Conservation (phyloP, 2,888 invertebrate genomes). For the Pristionchus entomophagus region DNA sequence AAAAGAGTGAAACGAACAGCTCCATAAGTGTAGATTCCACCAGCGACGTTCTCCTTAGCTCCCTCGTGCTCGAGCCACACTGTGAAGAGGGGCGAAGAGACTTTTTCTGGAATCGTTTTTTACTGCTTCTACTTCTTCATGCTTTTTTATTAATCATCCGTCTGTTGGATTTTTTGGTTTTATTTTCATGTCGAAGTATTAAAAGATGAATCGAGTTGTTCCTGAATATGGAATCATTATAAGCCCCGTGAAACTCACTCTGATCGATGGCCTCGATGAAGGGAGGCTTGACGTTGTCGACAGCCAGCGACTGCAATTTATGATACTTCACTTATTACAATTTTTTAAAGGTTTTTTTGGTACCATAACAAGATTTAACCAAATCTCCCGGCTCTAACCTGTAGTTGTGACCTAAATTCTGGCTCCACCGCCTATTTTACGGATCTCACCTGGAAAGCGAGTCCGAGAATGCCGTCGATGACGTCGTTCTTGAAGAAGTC, state of each 20-base stretch:
- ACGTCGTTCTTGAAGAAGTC: slow-evolving; percentile 61
- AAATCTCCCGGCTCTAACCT: background rate
- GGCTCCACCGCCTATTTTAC: no score
- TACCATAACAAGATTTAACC: background rate
- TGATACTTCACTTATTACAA: background rate
- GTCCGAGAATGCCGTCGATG: slow-evolving; percentile 69
- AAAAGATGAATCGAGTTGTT: background rate
- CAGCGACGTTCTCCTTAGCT: slow-evolving; percentile 56
- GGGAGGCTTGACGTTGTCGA: no score
- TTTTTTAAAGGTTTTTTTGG: background rate
- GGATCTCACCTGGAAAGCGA: slow-evolving; percentile 61
- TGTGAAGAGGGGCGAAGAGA: slow-evolving; percentile 66
- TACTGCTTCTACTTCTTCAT: background rate
- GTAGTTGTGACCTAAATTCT: background rate
- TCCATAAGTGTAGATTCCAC: no score
- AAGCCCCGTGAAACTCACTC: slow-evolving; percentile 63
- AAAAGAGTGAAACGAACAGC: no score
- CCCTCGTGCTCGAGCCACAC: slow-evolving; percentile 68
- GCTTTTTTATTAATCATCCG: background rate
- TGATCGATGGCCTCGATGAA: no score
- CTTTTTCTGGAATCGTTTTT: slow-evolving; percentile 50
- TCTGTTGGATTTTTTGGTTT: background rate
- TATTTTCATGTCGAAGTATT: background rate
- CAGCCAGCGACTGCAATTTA: slow-evolving; percentile 83
- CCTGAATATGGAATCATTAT: background rate